Conservation (phyloP, 2,888 invertebrate species). For the Synergus umbraculus region DNA sequence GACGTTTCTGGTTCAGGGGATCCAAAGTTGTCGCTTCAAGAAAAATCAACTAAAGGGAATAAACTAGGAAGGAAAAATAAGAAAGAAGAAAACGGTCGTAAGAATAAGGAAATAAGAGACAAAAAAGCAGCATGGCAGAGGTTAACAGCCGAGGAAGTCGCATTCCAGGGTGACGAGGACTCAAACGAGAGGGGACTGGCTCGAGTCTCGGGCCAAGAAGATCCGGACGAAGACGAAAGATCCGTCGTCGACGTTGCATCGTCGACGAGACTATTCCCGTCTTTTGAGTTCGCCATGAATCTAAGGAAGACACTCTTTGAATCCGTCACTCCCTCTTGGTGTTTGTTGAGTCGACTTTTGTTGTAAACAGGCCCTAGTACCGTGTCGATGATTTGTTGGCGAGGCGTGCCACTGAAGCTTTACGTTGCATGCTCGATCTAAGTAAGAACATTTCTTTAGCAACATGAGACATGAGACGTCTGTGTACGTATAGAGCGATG, state of each 20-base stretch:
- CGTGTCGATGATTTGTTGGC: conserved; percentile 73
- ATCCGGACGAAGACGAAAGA: conserved; percentile 38
- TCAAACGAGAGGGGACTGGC: conserved; percentile 41
- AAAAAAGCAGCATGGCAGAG: conserved; percentile 46
- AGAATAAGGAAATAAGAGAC: conserved; percentile 4
- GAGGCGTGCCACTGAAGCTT: conserved; percentile 66
- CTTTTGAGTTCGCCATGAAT: conserved; percentile 52
- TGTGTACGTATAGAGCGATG: conserved; percentile 13
- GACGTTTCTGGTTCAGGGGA: conserved; percentile 43
- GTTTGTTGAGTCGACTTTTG: conserved; percentile 50
- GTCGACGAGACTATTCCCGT: conserved; percentile 56
- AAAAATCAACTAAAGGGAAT: conserved; percentile 42
- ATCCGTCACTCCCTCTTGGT: conserved; percentile 44
- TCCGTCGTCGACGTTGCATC: conserved; percentile 43
- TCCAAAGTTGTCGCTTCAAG: conserved; percentile 47
- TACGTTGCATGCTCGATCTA: conserved; percentile 64
- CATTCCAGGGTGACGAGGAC: conserved; percentile 50
- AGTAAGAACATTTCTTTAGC: conserved; percentile 54
- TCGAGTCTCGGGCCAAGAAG: conserved; percentile 32
- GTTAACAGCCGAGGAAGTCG: conserved; percentile 55
- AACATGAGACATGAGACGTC: conserved; percentile 42
- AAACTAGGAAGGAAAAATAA: conserved; percentile 29
- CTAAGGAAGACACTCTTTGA: conserved; percentile 48
- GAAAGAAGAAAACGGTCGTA: conserved; percentile 41
- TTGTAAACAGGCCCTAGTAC: conserved; percentile 56